These are phyloP conservation scores for Lepilemur ruficaudatus DNA, from an alignment of 2,797 vertebrate species.

Conservation along the genomic window DNA sequence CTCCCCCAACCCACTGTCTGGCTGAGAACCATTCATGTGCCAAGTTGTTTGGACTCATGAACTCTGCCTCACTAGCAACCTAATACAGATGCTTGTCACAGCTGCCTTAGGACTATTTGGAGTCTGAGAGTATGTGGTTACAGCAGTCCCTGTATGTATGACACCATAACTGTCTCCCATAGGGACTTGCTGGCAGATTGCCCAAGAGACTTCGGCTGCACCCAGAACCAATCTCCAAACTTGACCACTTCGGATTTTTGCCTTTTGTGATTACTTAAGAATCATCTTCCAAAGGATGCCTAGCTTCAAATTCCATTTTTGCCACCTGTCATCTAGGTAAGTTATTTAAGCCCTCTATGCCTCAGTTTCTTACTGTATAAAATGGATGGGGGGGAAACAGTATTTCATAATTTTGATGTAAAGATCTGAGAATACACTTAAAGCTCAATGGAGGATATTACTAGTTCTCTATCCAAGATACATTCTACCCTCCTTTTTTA, in stretches of 20 bases:
- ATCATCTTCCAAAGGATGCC: background rate
- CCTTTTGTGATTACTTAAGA: background rate
- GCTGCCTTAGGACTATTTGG: constrained; percentile 18
- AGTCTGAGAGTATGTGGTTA: constrained; percentile 34
- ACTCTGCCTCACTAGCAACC: constrained; percentile 40
- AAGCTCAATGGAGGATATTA: background rate
- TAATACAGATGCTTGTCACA: constrained; percentile 56
- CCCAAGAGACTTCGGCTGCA: background rate
- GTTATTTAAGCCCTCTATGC: background rate
- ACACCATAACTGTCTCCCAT: background rate
- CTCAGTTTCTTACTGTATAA: background rate
- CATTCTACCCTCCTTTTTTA: background rate
- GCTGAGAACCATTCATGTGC: constrained; percentile 41
- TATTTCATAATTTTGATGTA: background rate
- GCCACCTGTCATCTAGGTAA: background rate
- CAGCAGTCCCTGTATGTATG: background rate
- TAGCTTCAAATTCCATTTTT: background rate
- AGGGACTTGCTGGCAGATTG: constrained; percentile 14
- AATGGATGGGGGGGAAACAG: background rate
- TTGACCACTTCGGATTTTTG: background rate
- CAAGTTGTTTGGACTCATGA: constrained; percentile 51
- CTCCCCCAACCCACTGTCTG: background rate
- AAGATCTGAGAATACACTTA: background rate
- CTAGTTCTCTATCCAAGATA: background rate
- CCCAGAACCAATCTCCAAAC: background rate